Conservation (phyloP, 2,888 invertebrate species). For the Philaethria dido region DNA sequence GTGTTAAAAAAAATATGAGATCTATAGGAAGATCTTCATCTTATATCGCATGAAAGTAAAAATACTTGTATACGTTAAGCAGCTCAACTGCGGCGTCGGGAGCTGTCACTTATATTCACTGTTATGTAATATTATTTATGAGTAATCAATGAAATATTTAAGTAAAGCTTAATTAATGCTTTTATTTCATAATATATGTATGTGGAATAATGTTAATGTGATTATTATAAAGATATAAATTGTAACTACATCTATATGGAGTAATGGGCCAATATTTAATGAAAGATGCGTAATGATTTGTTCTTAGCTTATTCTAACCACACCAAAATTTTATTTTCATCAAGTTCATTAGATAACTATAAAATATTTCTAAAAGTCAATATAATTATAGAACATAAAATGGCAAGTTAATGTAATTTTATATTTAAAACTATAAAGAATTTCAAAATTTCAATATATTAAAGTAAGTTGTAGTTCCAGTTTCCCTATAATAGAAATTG, state of each 20-base stretch:
- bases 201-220: neutral
- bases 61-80: neutral
- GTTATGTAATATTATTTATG: neutral
- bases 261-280: neutral
- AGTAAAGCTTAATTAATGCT: neutral
- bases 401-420: constrained; percentile 8
- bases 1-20: too few species aligned
- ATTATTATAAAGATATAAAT: neutral
- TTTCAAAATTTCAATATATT: neutral
- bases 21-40: too few species aligned
- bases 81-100: neutral
- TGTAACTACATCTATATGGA: neutral
- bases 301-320: neutral
- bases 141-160: neutral
- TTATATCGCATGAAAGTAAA: too few species aligned
- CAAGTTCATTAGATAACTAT: neutral
- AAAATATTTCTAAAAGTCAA: neutral
- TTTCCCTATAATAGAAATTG: neutral
- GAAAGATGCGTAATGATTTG: neutral
- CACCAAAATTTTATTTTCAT: neutral
- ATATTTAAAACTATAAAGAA: neutral
- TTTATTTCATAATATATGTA: neutral
- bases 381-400: neutral
- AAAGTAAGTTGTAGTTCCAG: neutral
- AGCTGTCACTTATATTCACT: neutral